phyloP scores from a whole-genome alignment of 2,888 invertebrate species.

The Encarsia formosa region DNA sequence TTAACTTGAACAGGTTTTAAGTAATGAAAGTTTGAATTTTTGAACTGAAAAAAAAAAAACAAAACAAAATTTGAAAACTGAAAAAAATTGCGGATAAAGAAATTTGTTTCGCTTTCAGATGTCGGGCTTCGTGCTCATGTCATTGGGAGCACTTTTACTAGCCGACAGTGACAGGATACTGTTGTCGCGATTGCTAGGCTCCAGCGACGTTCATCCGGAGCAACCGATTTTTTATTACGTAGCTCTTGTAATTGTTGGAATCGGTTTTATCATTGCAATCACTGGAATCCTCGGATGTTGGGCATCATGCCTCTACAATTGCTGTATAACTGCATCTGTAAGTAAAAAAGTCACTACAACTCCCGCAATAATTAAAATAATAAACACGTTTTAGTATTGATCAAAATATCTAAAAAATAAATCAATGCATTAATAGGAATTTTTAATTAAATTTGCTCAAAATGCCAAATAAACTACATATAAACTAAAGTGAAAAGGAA shows the following conservation, averaged over 20 bases:
- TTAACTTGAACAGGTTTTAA: neutral
- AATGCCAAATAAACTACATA: too few species aligned
- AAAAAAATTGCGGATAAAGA: too few species aligned
- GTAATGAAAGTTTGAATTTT: neutral
- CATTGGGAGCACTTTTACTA: conserved; percentile 68
- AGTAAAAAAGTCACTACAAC: too few species aligned
- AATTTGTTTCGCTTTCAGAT: conserved; percentile 54
- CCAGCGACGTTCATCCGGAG: conserved; percentile 58
- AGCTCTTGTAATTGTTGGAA: conserved; percentile 64
- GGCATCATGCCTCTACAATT: conserved; percentile 74
- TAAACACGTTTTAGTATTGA: too few species aligned
- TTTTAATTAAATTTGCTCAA: too few species aligned
- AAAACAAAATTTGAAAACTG: too few species aligned
- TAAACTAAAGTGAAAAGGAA: too few species aligned
- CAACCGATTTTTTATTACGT: conserved; percentile 76
- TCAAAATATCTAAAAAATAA: too few species aligned
- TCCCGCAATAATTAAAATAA: too few species aligned
- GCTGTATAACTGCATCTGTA: conserved; percentile 67
- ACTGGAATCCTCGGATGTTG: conserved; percentile 75
- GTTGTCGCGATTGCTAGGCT: conserved; percentile 66
- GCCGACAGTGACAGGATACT: conserved; percentile 69
- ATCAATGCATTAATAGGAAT: too few species aligned
- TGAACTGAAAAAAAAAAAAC: neutral
- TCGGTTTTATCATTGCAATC: conserved; percentile 66
- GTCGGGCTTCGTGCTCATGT: conserved; percentile 68